Evolutionary conservation across 2,888 invertebrate genomes (phyloP).

Genomic region (Oxystoma pomonae): DNA sequence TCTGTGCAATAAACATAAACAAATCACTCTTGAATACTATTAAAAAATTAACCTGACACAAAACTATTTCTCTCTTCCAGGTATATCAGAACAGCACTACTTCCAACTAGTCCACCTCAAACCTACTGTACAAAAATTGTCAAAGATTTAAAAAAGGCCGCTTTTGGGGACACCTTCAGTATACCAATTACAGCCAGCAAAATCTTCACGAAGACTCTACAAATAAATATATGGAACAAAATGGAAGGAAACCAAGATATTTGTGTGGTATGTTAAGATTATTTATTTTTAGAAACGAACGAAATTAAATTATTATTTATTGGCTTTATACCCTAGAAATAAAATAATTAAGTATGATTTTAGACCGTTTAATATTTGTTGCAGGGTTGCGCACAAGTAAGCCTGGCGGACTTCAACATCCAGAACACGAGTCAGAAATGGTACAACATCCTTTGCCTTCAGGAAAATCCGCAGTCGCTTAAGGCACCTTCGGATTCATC

Average conservation of each 20-base stretch:
- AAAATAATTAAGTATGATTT: no score
- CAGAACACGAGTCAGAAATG: conserved; percentile 79
- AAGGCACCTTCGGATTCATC: conserved; percentile 4
- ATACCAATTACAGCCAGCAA: conserved; percentile 72
- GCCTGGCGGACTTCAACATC: conserved; percentile 89
- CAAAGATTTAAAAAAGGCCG: conserved; percentile 67
- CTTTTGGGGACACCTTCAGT: conserved; percentile 74
- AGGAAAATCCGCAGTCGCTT: conserved; percentile 37
- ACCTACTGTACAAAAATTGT: conserved; percentile 63
- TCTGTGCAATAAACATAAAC: no score
- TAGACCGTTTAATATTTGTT: no score
- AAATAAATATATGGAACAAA: conserved; percentile 82
- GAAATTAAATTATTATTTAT: no score
- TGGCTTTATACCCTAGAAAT: no score
- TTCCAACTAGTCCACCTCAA: conserved; percentile 61
- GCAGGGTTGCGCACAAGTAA: conserved; percentile 93
- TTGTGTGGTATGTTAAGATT: conserved; percentile 86
- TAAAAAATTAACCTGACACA: no score
- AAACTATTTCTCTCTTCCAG: no score
- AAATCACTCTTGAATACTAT: no score
- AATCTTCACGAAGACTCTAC: conserved; percentile 81
- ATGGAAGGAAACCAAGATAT: conserved; percentile 64
- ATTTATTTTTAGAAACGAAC: no score
- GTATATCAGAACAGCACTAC: conserved; percentile 71
- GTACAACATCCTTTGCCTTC: conserved; percentile 91